Evolutionary conservation across 1,140 invertebrate genomes (phyloP), one percentile per base, ranked within the genome.

Genomic region (Ceratosolen solmsi): DNA sequence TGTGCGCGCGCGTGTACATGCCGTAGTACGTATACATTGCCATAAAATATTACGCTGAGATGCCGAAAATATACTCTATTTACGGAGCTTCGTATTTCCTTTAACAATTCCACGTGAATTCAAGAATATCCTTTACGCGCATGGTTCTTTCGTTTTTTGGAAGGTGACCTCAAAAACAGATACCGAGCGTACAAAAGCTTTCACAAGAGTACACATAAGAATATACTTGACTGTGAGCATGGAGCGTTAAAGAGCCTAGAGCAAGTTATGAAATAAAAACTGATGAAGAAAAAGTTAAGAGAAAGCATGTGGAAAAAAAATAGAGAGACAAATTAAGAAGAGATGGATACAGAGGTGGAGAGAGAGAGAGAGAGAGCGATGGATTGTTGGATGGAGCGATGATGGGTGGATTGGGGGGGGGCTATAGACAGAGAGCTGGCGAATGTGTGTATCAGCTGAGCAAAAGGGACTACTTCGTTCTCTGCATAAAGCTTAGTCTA

Each of bases 381-480:
- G 13, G 41, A 46, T 46, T 46, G n/a, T n/a, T 46, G 5, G 41
- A 13, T 46, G 51, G 2, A 54, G 5, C 11, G 51, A 17, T 2
- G 51, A 22, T 22, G 8, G n/a, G n/a, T n/a, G 27, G 41, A 51
- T 22, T 22, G 41, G 1, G 11, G 15, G 38, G 17, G 33, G 63
- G 41, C 65, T 41, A 79, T 46, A 70, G 49, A 36, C 11, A 65
- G 38, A 76, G 56, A 30, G 8, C 4, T 20, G 17, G 46, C 36
- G 30, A 41, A 8, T 38, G 36, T n/a, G 22, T 36, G 71, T 74
- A 74, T 74, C 79, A 80, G 71, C 79, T 80, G 79, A 74, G 79
- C 49, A 33, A 72, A 56, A 70, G 46, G 65, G 49, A n/a, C 27
- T 65, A n/a, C n/a, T n/a, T n/a, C 25, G 15, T 11, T 41, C 54